Base-by-base conservation (phyloP, 2,888 invertebrate genomes). In the Mimas tiliae region DNA sequence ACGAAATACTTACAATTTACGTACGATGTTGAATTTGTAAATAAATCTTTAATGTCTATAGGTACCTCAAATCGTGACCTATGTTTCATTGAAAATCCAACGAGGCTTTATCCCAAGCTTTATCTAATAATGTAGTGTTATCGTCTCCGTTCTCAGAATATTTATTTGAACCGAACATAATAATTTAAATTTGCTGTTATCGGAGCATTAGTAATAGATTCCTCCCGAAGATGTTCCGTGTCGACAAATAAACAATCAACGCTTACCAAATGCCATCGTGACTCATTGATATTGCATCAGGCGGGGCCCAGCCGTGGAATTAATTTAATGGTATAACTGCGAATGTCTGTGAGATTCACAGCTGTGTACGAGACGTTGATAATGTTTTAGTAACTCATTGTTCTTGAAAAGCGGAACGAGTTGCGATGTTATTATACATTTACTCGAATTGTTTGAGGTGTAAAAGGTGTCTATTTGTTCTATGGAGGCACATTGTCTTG, bases 351-450 rank as follows among this genome's bases (percentile, higher is more conserved):
- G 68, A 64, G 68, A 67, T 58, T 68, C 75, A 81, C 89, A 89
- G 87, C 88, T 90, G 88, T 86, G 84, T 84, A 86, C 88, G 81
- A n/a, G n/a, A 84, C 84, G 83, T 83, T 78, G 88, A 86, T 87
- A 86, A 85, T 80, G 77, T 69, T 76, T 84, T 78, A 88, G 86
- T 85, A 87, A 84, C 79, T 82, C 83, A 85, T 87, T 88, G 87
- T 87, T 87, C 81, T 77, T 71, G 64, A 64, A 70, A 70, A 76
- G 71, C 74, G 72, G 72, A 72, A 75, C 70, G 74, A 70, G 67
- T 72, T 71, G 70, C 73, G 67, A 68, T 73, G 71, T 71, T 67
- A 65, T 66, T 66, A 68, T 65, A 69, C 65, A 68, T 65, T 68
- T 67, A 48, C 64, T 50, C 63, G 63, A 70, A 66, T 64, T 63